Conservation (phyloP, 2,888 invertebrate species). For the Beris morrisii region DNA sequence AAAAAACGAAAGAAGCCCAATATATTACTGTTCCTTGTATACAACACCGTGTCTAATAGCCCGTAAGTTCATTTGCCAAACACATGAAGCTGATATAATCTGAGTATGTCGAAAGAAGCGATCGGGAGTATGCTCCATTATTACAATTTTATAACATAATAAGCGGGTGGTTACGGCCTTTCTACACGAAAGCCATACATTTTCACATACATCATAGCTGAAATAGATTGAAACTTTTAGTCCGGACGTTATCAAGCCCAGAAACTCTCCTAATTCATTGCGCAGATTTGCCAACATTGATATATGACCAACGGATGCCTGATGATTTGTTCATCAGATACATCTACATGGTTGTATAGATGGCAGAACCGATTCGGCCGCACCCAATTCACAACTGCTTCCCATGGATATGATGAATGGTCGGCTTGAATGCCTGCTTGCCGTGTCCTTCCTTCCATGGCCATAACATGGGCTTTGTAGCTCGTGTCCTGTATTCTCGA, state of each 20-base stretch:
- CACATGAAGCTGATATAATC: constrained; percentile 16
- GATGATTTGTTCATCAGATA: constrained; percentile 33
- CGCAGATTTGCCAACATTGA: constrained; percentile 37
- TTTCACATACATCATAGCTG: constrained; percentile 15
- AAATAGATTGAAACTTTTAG: constrained; percentile 19
- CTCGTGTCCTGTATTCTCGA: neutral
- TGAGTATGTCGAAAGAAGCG: neutral
- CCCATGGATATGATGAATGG: constrained; percentile 38
- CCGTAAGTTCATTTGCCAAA: constrained; percentile 28
- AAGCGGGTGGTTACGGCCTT: constrained; percentile 25
- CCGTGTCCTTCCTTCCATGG: neutral
- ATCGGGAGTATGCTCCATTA: constrained; percentile 8
- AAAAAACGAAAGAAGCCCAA: constrained; percentile 1
- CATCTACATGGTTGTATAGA: too few relatives aligned
- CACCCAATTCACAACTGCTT: constrained; percentile 17
- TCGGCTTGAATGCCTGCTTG: constrained; percentile 38
- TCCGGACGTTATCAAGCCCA: constrained; percentile 18
- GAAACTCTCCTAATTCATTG: constrained; percentile 36
- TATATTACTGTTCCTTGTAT: neutral
- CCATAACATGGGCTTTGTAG: constrained; percentile 7
- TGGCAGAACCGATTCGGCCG: neutral
- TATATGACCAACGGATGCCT: constrained; percentile 36
- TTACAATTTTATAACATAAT: constrained; percentile 31
- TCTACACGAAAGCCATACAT: constrained; percentile 23
- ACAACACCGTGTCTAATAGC: constrained; percentile 8